Evolutionary conservation across 2,888 invertebrate genomes (phyloP), one percentile per base, ranked within the genome.

Genomic region (Anodontia alba): DNA sequence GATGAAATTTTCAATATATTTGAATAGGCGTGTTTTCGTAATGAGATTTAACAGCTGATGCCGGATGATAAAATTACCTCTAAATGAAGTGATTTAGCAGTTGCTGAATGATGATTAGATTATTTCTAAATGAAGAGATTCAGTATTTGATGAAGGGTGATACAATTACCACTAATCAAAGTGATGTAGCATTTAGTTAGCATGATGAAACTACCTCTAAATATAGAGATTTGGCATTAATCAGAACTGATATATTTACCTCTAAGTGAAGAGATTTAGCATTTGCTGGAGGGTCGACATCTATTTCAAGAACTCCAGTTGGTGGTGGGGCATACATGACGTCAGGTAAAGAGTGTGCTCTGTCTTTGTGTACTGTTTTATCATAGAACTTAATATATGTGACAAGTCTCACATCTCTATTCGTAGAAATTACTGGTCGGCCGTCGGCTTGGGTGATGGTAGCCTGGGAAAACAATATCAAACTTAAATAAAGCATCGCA

Each of bases 381-480:
- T 78, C 78, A 10, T 62, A 57, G 62, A 78, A 78, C 36, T 78
- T 73, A 5, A 62, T 69, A 26, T 78, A 78, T 20, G 78, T 68
- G 10, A 69, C 29, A 0, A 78, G 20, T 15, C 42, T 26, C 5
- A 78, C 73, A 20, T 73, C 69, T 33, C 69, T 69, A 5, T 17
- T 38, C 10, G 69, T 42, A 0, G 78, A 78, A 43, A 78, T 54
- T 3, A 78, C 74, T 46, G 78, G 78, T 23, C 78, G 54, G 26
- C 78, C 78, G 20, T 78, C 78, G n/a, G 78, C 73, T 78, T 78
- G 78, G 7, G 73, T 51, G 15, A 78, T 42, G 5, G 46, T 51
- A n/a, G 29, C 38, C 51, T 72, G 38, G n/a, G 7, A 23, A 31
- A 71, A 51, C 38, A 38, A 38, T 26, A 12, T 26, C 20, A 20